These are phyloP conservation scores for Schrankia costaestrigalis DNA, from an alignment of 2,888 invertebrate genomes.

Conservation along the genomic window DNA sequence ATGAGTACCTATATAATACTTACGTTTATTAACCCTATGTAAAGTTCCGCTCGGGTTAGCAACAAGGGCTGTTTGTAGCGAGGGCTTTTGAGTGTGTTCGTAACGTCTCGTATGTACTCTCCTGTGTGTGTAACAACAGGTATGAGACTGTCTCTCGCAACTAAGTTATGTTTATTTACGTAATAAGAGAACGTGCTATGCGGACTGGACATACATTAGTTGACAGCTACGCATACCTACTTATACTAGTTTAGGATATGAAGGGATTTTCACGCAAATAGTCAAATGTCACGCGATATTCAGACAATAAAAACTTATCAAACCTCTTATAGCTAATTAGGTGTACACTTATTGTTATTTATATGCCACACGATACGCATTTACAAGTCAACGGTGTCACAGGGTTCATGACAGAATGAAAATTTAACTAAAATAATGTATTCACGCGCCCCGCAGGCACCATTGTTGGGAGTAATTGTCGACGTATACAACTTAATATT, in stretches of 20 bases:
- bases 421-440: slow-evolving; percentile 22
- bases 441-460: too few relatives aligned
- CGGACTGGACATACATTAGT: background rate
- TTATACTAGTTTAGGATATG: slow-evolving; percentile 28
- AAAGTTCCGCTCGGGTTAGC: slow-evolving; percentile 47
- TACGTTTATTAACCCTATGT: slow-evolving; percentile 44
- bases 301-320: slow-evolving; percentile 69
- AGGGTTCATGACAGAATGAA: slow-evolving; percentile 39
- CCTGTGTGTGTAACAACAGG: slow-evolving; percentile 20
- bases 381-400: slow-evolving; percentile 42
- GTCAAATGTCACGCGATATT: slow-evolving; percentile 55
- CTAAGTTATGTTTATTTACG: slow-evolving; percentile 20
- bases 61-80: slow-evolving; percentile 39
- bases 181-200: background rate
- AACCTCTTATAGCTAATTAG: slow-evolving; percentile 64
- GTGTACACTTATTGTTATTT: slow-evolving; percentile 59
- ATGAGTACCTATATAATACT: slow-evolving; percentile 32
- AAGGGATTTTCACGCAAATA: slow-evolving; percentile 52
- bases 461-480: too few relatives aligned
- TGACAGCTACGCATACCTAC: slow-evolving; percentile 5
- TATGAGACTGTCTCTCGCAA: slow-evolving; percentile 18
- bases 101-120: slow-evolving; percentile 6
- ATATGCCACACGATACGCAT: slow-evolving; percentile 44
- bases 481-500: too few relatives aligned
- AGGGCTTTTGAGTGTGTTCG: slow-evolving; percentile 34